Base-by-base conservation (phyloP, 2,113 vertebrate species). In the Arvicanthis niloticus region DNA sequence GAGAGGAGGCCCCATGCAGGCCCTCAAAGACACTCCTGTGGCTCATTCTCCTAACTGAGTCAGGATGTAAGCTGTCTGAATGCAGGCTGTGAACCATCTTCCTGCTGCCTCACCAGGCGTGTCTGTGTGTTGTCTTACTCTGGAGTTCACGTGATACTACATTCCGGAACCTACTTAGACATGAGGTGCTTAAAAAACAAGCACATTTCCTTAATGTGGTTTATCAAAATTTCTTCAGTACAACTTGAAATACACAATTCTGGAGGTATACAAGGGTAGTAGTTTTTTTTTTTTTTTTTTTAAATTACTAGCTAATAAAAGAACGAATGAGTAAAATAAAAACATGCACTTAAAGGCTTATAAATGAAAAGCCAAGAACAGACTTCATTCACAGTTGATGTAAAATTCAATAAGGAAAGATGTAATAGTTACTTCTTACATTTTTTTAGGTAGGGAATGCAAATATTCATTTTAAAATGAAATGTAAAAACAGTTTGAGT, bases 371-470 rank as follows among this genome's bases (percentile, higher is more conserved):
- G 65, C 2, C 76, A 21, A 94, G 89, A 89, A 45, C 21, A 29
- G 40, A 65, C 87, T 91, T 56, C 29, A 90, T 70, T 93, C 70
- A 51, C 4, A 90, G 34, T 2, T 70, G 80, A 92, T 29, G 70
- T 70, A 90, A 34, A 72, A 93, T 89, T 80, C 70, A 94, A 89
- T 85, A 94, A 62, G 78, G 34, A 91, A 95, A 92, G 77, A 93
- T 40, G 89, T 0, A 93, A 24, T 51, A 60, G 12, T 91, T 97
- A 96, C 95, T 78, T 45, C 94, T 58, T 81, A 94, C 65, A 81
- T 94, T 24, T 0, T 0, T 26, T 45, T 88, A 76, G 37, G 45
- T 51, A 40, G 7, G 89, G 26, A 95, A 86, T 58, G 34, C 24
- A 82, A 31, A 92, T 72, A 82, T 77, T 6, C n/a, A 94, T 81